Evolutionary conservation across 2,797 vertebrate species (phyloP).

Genomic region (Macropus fuliginosus): DNA sequence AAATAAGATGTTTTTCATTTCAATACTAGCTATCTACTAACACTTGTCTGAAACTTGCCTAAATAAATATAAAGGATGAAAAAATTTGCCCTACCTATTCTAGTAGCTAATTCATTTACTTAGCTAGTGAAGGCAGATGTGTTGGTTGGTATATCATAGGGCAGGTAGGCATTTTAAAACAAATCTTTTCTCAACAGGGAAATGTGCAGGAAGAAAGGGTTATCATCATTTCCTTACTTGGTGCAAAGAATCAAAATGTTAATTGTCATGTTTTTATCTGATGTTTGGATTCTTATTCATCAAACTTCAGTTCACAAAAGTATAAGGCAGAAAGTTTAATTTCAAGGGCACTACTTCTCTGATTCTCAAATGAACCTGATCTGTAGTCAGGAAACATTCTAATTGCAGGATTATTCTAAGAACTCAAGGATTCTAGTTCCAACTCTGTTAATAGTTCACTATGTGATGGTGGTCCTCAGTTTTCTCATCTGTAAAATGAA

Average conservation of each 20-base stretch:
- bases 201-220: not conserved
- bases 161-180: conserved; percentile 11
- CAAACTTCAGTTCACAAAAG: conserved; percentile 24
- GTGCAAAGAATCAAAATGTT: conserved; percentile 50
- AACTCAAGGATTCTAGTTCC: not conserved
- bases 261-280: not conserved
- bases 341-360: conserved; percentile 24
- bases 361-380: not conserved
- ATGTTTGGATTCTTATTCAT: conserved; percentile 34
- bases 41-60: conserved; percentile 39
- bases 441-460: not conserved
- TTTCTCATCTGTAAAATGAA: not conserved
- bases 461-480: not conserved
- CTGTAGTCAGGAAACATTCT: not conserved
- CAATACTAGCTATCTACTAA: conserved; percentile 50
- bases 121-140: not conserved
- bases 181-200: conserved; percentile 18
- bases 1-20: conserved; percentile 60
- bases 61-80: not conserved
- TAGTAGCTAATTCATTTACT: conserved; percentile 41
- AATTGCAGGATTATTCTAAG: not conserved
- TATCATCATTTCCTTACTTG: conserved; percentile 47
- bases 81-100: not conserved
- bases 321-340: conserved; percentile 7
- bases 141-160: conserved; percentile 41